These are phyloP conservation scores for Denticeps clupeoides DNA, from an alignment of 2,797 vertebrate species.

Conservation along the genomic window DNA sequence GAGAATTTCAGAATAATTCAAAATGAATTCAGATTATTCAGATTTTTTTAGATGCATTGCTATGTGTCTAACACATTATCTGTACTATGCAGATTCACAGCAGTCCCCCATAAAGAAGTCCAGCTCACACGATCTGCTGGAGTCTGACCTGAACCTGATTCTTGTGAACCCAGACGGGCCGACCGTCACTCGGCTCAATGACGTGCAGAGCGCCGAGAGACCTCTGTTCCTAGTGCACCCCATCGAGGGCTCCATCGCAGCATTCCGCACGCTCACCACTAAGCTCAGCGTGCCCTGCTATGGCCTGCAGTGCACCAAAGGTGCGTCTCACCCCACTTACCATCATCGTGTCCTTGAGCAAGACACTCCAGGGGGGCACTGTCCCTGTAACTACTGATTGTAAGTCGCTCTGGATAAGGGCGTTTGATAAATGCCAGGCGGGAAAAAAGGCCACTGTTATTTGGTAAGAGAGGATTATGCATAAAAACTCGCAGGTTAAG, in stretches of 20 bases:
- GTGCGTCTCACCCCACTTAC: conserved; percentile 36
- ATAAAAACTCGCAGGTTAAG: neutral
- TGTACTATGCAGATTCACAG: conserved; percentile 44
- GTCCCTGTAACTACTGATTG: no score
- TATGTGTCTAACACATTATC: conserved; percentile 11
- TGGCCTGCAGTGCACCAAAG: conserved; percentile 89
- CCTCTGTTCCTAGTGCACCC: conserved; percentile 90
- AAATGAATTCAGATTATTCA: no score
- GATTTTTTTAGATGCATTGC: neutral
- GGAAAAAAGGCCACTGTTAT: no score
- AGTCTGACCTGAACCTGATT: conserved; percentile 64
- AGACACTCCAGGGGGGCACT: no score
- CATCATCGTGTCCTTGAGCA: neutral
- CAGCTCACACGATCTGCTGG: conserved; percentile 31
- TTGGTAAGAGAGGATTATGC: no score
- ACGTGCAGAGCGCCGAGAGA: conserved; percentile 69
- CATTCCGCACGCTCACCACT: conserved; percentile 71
- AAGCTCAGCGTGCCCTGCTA: conserved; percentile 81
- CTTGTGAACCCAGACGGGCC: conserved; percentile 77
- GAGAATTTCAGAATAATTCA: no score
- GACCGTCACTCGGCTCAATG: conserved; percentile 69
- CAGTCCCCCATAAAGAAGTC: conserved; percentile 34
- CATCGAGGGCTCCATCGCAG: conserved; percentile 78
- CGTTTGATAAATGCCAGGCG: no score
- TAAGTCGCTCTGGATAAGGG: no score